Evolutionary conservation across 1,140 invertebrate species (phyloP).

Genomic region (Drosophila oshimai): DNA sequence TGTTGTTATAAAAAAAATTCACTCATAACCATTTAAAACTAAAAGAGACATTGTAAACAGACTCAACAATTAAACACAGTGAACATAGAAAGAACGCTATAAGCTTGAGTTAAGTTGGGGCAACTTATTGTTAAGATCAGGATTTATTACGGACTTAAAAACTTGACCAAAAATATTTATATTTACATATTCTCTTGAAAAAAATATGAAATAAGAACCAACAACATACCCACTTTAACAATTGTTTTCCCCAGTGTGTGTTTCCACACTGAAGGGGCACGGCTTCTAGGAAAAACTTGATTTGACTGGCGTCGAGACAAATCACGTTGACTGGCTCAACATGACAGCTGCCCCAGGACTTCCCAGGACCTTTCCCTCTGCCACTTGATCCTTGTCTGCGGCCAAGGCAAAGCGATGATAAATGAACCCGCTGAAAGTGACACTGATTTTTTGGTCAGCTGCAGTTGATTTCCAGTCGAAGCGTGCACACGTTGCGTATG

Average conservation of each 20-base stretch:
- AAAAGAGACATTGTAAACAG: too few species aligned
- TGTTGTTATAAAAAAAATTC: too few species aligned
- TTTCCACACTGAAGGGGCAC: neutral
- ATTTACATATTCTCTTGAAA: neutral
- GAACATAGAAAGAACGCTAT: too few species aligned
- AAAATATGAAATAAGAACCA: neutral
- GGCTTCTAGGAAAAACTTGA: slow-evolving; percentile 30
- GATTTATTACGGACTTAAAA: too few species aligned
- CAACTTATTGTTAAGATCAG: too few species aligned
- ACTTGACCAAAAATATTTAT: neutral
- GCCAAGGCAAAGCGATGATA: slow-evolving; percentile 58
- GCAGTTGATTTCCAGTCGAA: slow-evolving; percentile 50
- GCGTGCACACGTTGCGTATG: slow-evolving; percentile 55
- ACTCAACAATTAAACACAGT: too few species aligned
- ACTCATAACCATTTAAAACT: too few species aligned
- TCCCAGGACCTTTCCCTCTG: slow-evolving; percentile 1
- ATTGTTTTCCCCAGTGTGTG: neutral
- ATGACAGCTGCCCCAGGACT: slow-evolving; percentile 53
- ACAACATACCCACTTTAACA: too few species aligned
- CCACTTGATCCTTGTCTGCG: slow-evolving; percentile 4
- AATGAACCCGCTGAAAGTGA: slow-evolving; percentile 59
- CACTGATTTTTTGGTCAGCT: slow-evolving; percentile 65
- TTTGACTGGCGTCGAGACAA: slow-evolving; percentile 56
- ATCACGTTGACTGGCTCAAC: slow-evolving; percentile 67
- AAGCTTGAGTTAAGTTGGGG: too few species aligned